Conservation (phyloP, 2,888 invertebrate species). For the Drosophila vallismaia region DNA sequence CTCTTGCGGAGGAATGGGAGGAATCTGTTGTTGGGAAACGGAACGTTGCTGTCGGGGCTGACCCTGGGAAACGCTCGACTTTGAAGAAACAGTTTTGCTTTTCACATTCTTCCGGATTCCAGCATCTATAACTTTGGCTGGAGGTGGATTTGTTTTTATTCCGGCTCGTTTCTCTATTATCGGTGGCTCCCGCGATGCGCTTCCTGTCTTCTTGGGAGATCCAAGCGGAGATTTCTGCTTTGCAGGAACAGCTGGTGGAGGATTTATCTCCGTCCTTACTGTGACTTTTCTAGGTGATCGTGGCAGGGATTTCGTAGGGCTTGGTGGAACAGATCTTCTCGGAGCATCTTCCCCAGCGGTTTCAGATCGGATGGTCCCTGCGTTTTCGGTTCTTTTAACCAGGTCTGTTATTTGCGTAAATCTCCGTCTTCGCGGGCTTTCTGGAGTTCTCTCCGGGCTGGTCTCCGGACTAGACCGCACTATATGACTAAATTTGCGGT, state of each 20-base stretch:
- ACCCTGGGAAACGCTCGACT: background rate
- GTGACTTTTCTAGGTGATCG: conserved; percentile 31
- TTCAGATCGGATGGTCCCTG: background rate
- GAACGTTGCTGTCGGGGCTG: background rate
- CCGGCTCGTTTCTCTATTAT: conserved; percentile 9
- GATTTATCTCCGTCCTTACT: background rate
- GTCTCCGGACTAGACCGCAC: conserved; percentile 40
- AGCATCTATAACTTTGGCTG: conserved; percentile 55
- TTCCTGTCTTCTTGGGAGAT: conserved; percentile 2
- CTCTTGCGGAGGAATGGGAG: background rate
- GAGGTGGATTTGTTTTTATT: conserved; percentile 11
- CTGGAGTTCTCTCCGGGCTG: conserved; percentile 9
- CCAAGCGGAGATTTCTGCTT: conserved; percentile 4
- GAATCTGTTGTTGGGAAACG: background rate
- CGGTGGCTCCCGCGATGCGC: background rate
- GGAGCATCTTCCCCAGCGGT: background rate
- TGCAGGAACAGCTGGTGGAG: background rate
- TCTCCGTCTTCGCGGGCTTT: conserved; percentile 47
- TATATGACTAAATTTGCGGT: conserved; percentile 63
- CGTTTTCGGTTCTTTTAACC: conserved; percentile 43
- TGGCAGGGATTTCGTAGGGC: conserved; percentile 21
- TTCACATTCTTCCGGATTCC: conserved; percentile 19
- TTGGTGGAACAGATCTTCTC: conserved; percentile 1
- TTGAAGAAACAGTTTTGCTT: background rate
- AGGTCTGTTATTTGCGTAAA: conserved; percentile 80